Conservation (phyloP, 2,113 vertebrate genomes). For the Melozone crissalis region DNA sequence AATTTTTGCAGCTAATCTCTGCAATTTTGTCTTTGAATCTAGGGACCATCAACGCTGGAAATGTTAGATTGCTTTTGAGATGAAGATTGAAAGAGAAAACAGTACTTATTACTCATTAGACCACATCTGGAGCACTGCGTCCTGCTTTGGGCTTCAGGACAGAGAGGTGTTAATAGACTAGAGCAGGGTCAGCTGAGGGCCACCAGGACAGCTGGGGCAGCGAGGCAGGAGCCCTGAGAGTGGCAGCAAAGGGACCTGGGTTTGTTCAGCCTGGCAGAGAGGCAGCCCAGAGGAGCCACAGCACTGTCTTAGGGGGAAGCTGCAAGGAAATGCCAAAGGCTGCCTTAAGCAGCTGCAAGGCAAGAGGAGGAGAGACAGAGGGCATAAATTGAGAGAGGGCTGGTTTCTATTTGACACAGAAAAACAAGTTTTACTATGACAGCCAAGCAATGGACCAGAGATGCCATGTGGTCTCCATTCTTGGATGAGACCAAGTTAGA, state of each 20-base stretch:
- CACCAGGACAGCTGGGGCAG: neutral
- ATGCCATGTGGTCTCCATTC: rapidly evolving
- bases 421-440: rapidly evolving
- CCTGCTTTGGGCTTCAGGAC: neutral
- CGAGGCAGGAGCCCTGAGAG: neutral
- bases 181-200: neutral
- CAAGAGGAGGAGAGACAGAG: neutral
- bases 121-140: neutral
- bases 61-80: neutral
- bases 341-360: neutral
- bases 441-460: neutral
- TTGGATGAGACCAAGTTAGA: neutral
- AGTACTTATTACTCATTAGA: neutral
- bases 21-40: constrained; percentile 9
- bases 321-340: neutral
- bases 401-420: neutral
- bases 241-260: neutral
- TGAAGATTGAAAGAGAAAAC: neutral
- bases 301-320: neutral
- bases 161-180: neutral
- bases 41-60: neutral
- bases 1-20: neutral
- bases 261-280: neutral
- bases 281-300: neutral
- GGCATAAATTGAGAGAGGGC: neutral